Conservation (phyloP, 2,113 vertebrate genomes). For the Potamarius usumacintae region DNA sequence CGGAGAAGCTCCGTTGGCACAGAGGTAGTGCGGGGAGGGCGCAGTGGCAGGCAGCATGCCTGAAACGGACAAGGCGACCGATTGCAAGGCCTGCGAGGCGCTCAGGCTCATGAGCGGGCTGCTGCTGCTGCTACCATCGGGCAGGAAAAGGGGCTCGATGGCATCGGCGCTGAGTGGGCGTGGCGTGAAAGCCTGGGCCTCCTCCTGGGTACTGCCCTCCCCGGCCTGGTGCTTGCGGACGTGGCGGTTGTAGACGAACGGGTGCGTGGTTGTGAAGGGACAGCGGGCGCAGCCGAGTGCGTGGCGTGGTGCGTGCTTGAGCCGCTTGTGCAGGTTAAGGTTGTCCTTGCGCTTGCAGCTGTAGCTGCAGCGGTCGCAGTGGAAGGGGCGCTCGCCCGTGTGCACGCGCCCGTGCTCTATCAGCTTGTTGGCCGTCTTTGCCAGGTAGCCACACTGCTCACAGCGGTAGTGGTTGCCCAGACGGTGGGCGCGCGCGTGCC, state of each 20-base stretch:
- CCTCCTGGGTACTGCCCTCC: constrained; percentile 76
- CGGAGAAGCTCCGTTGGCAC: constrained; percentile 68
- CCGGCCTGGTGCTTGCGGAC: constrained; percentile 91
- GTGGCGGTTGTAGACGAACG: constrained; percentile 97
- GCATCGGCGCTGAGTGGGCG: constrained; percentile 57
- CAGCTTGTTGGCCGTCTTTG: constrained; percentile 99
- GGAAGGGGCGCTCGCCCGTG: constrained; percentile 99
- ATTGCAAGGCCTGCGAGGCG: constrained; percentile 95
- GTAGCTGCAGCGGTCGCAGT: constrained; percentile 99
- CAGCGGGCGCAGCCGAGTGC: constrained; percentile 93
- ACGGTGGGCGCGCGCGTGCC: constrained; percentile 94
- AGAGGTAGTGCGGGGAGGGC: constrained; percentile 71
- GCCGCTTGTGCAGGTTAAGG: constrained; percentile 99
- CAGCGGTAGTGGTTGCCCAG: constrained; percentile 99
- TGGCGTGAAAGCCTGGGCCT: constrained; percentile 65
- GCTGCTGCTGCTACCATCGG: constrained; percentile 69
- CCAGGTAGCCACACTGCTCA: constrained; percentile 98
- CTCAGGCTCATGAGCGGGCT: constrained; percentile 90
- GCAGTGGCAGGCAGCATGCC: constrained; percentile 65
- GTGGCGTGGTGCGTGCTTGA: constrained; percentile 97
- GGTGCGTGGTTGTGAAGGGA: constrained; percentile 97
- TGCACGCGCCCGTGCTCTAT: constrained; percentile 98
- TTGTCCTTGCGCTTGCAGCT: constrained; percentile 99
- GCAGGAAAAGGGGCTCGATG: constrained; percentile 61
- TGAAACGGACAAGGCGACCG: constrained; percentile 88